Conservation (phyloP, 2,888 invertebrate genomes). For the Caenorhabditis drosophilae region DNA sequence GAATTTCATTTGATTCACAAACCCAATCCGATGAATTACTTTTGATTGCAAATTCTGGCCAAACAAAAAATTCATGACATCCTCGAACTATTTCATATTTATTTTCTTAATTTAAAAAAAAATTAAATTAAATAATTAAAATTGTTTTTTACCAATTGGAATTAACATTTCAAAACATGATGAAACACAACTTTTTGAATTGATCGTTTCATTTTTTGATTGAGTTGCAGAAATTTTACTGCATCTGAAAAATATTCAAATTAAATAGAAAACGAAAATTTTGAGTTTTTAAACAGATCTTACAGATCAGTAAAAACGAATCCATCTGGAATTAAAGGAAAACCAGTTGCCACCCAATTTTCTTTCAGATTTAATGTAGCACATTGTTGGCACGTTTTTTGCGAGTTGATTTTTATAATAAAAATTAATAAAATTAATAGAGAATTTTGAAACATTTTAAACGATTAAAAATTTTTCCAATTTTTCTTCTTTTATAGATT, state of each 20-base stretch:
- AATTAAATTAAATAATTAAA: not conserved
- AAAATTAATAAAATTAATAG: too few species aligned
- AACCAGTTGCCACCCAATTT: constrained; percentile 36
- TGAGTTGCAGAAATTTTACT: too few species aligned
- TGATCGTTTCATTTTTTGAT: not conserved
- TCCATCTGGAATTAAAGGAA: constrained; percentile 8
- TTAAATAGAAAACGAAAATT: not conserved
- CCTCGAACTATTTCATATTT: constrained; percentile 15
- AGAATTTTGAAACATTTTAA: too few species aligned
- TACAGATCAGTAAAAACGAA: not conserved
- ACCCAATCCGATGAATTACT: constrained; percentile 5
- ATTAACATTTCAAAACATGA: constrained; percentile 24
- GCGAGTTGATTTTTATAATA: too few species aligned
- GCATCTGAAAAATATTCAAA: constrained; percentile 4
- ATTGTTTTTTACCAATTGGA: constrained; percentile 8
- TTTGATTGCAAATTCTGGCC: constrained; percentile 16
- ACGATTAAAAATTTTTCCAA: too few species aligned
- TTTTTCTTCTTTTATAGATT: too few species aligned
- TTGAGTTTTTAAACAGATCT: not conserved
- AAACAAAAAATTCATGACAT: constrained; percentile 24
- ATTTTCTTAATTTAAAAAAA: not conserved
- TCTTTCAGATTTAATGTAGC: constrained; percentile 23
- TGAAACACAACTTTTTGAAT: constrained; percentile 3
- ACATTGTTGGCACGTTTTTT: constrained; percentile 25
- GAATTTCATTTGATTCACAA: constrained; percentile 10